These are phyloP conservation scores for Takifugu rubripes DNA, from an alignment of 2,797 vertebrate genomes.

Conservation along the genomic window DNA sequence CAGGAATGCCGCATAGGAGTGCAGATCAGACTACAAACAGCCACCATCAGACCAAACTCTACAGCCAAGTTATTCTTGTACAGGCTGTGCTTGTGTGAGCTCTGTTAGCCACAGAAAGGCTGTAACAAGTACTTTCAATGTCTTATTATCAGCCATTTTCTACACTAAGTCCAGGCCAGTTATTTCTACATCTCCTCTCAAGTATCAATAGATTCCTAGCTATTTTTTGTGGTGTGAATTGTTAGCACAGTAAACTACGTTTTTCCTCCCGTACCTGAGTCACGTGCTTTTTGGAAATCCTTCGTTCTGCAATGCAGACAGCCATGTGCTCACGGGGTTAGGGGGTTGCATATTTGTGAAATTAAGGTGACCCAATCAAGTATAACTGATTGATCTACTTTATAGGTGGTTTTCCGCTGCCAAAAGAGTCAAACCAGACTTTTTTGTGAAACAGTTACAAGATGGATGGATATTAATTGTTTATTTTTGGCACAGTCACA, in stretches of 20 bases:
- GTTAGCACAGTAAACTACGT: too few species aligned
- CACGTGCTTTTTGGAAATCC: background rate
- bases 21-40: slow-evolving; percentile 28
- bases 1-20: slow-evolving; percentile 38
- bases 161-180: background rate
- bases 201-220: too few species aligned
- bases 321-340: background rate
- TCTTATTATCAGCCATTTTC: slow-evolving; percentile 4
- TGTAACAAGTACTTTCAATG: slow-evolving; percentile 11
- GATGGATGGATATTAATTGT: too few species aligned
- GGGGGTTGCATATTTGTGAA: background rate
- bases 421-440: background rate
- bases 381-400: background rate
- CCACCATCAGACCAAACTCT: slow-evolving; percentile 3
- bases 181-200: background rate
- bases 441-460: too few species aligned
- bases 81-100: slow-evolving; percentile 23
- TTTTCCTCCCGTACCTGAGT: too few species aligned
- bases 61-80: slow-evolving; percentile 6
- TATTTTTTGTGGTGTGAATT: too few species aligned
- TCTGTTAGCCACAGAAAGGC: slow-evolving; percentile 17
- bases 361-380: background rate
- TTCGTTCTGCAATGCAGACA: background rate
- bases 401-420: slow-evolving; percentile 5
- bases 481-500: too few species aligned